Percentiles rank a stretch among this genome's conserved stretches.
These are phyloP conservation scores for Drosophila parabipectinata DNA, from an alignment of 1,140 invertebrate genomes.

Conservation along the genomic window DNA sequence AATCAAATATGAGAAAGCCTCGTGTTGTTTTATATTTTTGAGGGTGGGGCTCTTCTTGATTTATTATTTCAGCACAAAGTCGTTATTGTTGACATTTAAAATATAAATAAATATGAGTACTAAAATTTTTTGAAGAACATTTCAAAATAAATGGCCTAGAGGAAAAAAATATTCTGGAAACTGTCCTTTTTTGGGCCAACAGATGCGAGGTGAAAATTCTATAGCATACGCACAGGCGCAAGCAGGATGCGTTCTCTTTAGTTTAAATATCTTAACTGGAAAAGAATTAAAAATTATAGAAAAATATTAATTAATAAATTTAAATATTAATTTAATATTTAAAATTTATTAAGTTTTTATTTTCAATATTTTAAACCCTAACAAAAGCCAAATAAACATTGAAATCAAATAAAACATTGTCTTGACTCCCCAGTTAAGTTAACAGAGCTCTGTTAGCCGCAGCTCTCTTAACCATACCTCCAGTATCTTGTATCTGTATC, in stretches of 20 bases:
- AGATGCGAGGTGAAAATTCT: neutral
- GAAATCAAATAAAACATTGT: too few relatives aligned
- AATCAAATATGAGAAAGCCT: slow-evolving; percentile 38
- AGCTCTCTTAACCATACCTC: slow-evolving; percentile 36
- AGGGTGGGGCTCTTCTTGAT: too few relatives aligned
- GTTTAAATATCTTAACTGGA: too few relatives aligned
- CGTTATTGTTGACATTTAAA: too few relatives aligned
- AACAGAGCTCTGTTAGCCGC: slow-evolving; percentile 15
- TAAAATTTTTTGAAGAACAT: neutral
- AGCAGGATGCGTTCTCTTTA: too few relatives aligned
- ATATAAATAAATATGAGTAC: too few relatives aligned
- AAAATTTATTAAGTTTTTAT: too few relatives aligned
- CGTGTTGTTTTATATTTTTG: neutral
- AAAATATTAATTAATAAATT: neutral
- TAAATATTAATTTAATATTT: too few relatives aligned
- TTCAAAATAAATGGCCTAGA: too few relatives aligned
- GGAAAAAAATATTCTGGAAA: neutral
- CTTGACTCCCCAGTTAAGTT: neutral
- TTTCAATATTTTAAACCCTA: too few relatives aligned
- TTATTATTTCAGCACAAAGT: too few relatives aligned
- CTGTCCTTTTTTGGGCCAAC: neutral
- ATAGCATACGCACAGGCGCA: neutral
- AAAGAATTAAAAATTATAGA: neutral
- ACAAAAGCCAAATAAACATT: too few relatives aligned
- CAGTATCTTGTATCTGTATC: slow-evolving; percentile 31